These are phyloP conservation scores for Cepaea nemoralis DNA, from an alignment of 1,140 invertebrate genomes.

Conservation along the genomic window DNA sequence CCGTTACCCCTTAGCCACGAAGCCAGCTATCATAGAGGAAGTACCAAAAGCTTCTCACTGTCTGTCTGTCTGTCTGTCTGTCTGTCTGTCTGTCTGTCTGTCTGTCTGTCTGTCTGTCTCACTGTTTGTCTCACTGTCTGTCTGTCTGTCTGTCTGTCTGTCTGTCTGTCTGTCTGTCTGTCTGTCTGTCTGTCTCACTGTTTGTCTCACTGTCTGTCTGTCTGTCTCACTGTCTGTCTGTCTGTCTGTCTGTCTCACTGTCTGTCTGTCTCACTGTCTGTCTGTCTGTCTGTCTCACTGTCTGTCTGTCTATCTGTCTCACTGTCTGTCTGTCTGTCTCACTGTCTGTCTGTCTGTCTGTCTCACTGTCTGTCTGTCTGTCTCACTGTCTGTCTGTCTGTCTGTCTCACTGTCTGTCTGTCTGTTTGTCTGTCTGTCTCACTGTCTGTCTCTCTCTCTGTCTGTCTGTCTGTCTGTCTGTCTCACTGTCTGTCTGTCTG, in stretches of 20 bases:
- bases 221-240: slow-evolving; percentile 1
- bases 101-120: too few relatives aligned
- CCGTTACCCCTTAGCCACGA: too few relatives aligned
- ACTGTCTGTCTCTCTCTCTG: not conserved
- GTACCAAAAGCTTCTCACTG: too few relatives aligned
- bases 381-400: slow-evolving; percentile 1
- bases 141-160: slow-evolving; percentile 9
- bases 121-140: too few relatives aligned
- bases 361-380: slow-evolving; percentile 1
- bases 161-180: slow-evolving; percentile 9
- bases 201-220: not conserved
- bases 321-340: too few relatives aligned
- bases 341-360: slow-evolving; percentile 5
- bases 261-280: slow-evolving; percentile 1
- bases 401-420: not conserved
- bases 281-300: slow-evolving; percentile 1
- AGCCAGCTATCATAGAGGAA: too few relatives aligned
- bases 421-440: slow-evolving; percentile 2
- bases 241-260: slow-evolving; percentile 1
- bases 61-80: slow-evolving; percentile 9
- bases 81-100: slow-evolving; percentile 9
- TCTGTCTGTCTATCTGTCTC: too few relatives aligned
- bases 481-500: slow-evolving; percentile 1
- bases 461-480: slow-evolving; percentile 9
- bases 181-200: too few relatives aligned